Base-by-base conservation (phyloP, 2,797 vertebrate species). In the Mormyrops attenuatus region DNA sequence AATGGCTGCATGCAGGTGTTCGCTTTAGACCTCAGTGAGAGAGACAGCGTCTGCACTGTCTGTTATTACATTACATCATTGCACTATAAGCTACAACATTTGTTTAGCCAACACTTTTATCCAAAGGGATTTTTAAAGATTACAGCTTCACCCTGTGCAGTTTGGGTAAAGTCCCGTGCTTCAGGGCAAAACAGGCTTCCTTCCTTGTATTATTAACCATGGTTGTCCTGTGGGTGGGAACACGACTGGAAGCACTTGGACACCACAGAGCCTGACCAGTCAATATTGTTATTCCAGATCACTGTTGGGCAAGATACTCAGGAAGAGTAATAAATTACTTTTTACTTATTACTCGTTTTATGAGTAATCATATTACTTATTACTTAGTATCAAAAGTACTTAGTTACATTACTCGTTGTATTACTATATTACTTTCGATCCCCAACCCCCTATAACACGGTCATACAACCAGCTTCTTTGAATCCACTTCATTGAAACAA, bases 251-350 rank as follows among this genome's bases (percentile, higher is more conserved):
- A 30, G 73, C 73, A 44, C 38, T 17, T 44, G 17, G 41, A 20
- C 73, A n/a, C 17, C 73, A 77, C 30, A 80, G 34, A 80, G 73
- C 38, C 41, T 44, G 20, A 80, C 41, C 73, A 80, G 38, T 44
- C 73, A 80, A 73, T 73, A 6, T 17, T 73, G 13, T 15, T 17
- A 84, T 89, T 26, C 60, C 90, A 99, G 99, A 98, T 89, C n/a
- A n/a, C n/a, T n/a, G n/a, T n/a, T n/a, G n/a, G n/a, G n/a, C n/a
- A n/a, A n/a, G n/a, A n/a, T n/a, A n/a, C n/a, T n/a, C n/a, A n/a
- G n/a, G n/a, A n/a, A n/a, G n/a, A n/a, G n/a, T n/a, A n/a, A n/a
- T n/a, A n/a, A n/a, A n/a, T n/a, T n/a, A n/a, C n/a, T n/a, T n/a
- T n/a, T n/a, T n/a, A n/a, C n/a, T n/a, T n/a, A n/a, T n/a, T n/a